Evolutionary conservation across 2,797 vertebrate genomes (phyloP).

Genomic region (Acipenser ruthenus): DNA sequence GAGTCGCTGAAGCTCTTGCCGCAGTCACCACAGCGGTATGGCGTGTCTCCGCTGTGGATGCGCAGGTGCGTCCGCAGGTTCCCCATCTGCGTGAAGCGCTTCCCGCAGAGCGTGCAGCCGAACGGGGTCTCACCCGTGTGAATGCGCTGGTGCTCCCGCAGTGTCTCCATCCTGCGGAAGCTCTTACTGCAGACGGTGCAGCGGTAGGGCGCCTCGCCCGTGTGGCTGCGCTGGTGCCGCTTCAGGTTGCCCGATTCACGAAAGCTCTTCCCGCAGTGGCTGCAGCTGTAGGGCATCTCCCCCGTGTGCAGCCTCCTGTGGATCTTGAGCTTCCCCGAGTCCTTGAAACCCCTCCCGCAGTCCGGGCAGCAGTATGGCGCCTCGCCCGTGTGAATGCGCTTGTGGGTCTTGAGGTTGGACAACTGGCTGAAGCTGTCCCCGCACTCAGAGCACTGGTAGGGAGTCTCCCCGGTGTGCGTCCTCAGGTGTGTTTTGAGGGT

Average conservation of each 20-base stretch:
- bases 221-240: constrained; percentile 72
- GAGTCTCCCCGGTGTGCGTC: no score
- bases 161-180: constrained; percentile 70
- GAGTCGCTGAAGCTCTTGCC: constrained; percentile 48
- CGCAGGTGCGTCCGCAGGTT: constrained; percentile 55
- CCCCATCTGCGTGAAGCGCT: constrained; percentile 55
- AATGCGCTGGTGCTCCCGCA: constrained; percentile 65
- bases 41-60: constrained; percentile 60
- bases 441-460: no score
- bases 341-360: no score
- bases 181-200: constrained; percentile 65
- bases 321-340: no score
- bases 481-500: no score
- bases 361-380: no score
- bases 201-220: constrained; percentile 64
- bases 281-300: constrained; percentile 71
- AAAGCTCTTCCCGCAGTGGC: constrained; percentile 71
- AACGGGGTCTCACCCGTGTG: constrained; percentile 47
- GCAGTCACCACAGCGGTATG: constrained; percentile 48
- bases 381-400: no score
- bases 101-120: constrained; percentile 46
- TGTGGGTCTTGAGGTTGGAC: no score
- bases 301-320: constrained; percentile 51
- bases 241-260: constrained; percentile 72
- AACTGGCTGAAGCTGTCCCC: no score